These are phyloP conservation scores for Tylochromis polylepis DNA, from an alignment of 2,113 vertebrate species.

Conservation along the genomic window DNA sequence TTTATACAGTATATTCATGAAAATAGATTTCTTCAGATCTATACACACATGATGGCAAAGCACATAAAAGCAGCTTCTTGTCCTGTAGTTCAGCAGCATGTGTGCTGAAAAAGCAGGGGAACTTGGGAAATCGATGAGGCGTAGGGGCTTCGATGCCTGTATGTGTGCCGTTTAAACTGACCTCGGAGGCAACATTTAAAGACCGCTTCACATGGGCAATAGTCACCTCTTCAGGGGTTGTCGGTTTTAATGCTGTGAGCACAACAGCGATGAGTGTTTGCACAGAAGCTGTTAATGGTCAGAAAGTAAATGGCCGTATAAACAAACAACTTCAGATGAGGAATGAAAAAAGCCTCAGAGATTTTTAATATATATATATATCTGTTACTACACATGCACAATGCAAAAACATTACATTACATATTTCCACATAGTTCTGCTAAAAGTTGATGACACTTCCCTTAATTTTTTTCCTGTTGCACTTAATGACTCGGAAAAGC, in stretches of 20 bases:
- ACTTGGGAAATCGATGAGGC: conserved; percentile 18
- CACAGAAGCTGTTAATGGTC: not conserved
- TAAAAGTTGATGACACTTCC: not conserved
- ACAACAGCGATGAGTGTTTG: not conserved
- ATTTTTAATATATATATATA: not conserved
- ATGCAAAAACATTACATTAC: not conserved
- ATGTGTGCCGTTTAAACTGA: conserved; percentile 1
- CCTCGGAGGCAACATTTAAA: conserved; percentile 20
- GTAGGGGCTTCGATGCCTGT: not conserved
- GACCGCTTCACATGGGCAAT: conserved; percentile 3
- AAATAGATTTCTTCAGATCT: not conserved
- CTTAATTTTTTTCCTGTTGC: not conserved
- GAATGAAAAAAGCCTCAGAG: not conserved
- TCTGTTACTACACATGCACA: not conserved
- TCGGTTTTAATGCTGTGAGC: not conserved
- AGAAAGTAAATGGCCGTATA: not conserved
- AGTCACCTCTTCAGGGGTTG: not conserved
- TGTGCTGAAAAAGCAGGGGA: not conserved
- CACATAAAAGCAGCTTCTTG: not conserved
- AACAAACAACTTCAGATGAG: not conserved
- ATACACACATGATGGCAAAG: not conserved
- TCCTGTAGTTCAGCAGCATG: not conserved
- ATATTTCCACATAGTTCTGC: not conserved
- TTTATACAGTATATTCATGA: not conserved
- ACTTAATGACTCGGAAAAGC: conserved; percentile 1